These are phyloP conservation scores for Lagopus leucura DNA, from an alignment of 2,113 vertebrate species.

Conservation along the genomic window DNA sequence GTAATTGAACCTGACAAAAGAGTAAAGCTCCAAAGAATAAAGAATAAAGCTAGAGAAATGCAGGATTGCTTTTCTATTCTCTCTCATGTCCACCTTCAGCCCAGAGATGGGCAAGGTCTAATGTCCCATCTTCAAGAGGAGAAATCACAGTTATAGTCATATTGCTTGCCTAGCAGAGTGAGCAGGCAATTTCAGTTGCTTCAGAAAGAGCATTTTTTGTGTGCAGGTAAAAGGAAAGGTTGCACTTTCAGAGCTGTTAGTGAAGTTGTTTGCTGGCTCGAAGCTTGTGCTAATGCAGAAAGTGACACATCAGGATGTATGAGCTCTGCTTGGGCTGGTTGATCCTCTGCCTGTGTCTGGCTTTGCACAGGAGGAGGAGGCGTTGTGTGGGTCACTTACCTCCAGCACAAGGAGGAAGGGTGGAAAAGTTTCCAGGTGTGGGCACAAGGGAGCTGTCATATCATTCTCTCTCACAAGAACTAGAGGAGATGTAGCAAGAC, in stretches of 20 bases:
- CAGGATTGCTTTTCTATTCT: not conserved
- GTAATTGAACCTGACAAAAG: not conserved
- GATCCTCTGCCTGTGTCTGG: not conserved
- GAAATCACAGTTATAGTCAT: not conserved
- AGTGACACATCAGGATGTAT: accelerated
- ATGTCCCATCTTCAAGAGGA: not conserved
- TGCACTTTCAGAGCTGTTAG: accelerated
- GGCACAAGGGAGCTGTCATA: not conserved
- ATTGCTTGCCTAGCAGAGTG: not conserved
- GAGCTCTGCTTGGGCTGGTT: not conserved
- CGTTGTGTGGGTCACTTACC: not conserved
- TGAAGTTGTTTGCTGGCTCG: accelerated
- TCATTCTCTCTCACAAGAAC: not conserved
- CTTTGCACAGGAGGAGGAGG: not conserved
- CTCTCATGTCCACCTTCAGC: not conserved
- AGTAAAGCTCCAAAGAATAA: not conserved
- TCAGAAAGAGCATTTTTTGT: not conserved
- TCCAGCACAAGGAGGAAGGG: not conserved
- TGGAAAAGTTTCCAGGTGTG: not conserved
- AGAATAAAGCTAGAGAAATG: not conserved
- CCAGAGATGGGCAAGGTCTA: not conserved
- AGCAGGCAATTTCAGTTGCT: not conserved
- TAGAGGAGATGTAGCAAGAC: not conserved
- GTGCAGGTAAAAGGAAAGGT: not conserved
- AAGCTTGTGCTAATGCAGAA: accelerated